Percentiles rank a stretch among this genome's conserved stretches.
These are phyloP conservation scores for Synergus umbraculus DNA, from an alignment of 2,888 invertebrate species.

Conservation along the genomic window DNA sequence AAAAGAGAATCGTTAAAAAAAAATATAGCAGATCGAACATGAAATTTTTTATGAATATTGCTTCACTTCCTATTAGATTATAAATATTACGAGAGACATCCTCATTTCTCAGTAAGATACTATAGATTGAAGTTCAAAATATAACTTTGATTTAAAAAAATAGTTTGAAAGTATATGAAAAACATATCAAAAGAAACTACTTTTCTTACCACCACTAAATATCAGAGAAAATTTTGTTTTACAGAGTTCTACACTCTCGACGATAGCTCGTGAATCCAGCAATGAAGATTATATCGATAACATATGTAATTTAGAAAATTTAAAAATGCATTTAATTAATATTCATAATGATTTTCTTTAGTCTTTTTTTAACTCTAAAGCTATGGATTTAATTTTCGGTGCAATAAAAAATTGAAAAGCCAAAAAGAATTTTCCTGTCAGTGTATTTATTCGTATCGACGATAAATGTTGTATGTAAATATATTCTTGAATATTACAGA, in stretches of 20 bases:
- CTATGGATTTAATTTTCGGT: not conserved
- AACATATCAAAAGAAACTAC: not conserved
- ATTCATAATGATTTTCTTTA: too few species aligned
- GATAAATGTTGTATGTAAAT: constrained; percentile 38
- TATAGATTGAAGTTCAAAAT: too few species aligned
- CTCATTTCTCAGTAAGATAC: too few species aligned
- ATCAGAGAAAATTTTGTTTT: not conserved
- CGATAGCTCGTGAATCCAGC: too few species aligned
- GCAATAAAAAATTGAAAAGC: not conserved
- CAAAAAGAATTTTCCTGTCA: not conserved
- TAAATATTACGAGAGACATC: too few species aligned
- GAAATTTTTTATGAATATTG: not conserved
- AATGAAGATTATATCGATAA: too few species aligned
- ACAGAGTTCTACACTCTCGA: too few species aligned
- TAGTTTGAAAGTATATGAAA: not conserved
- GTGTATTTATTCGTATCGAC: constrained; percentile 23
- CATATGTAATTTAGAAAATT: too few species aligned
- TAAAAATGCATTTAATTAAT: too few species aligned
- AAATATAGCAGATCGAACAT: not conserved
- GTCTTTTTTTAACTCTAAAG: too few species aligned
- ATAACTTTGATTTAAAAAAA: too few species aligned
- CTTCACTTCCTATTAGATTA: too few species aligned
- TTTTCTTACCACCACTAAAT: not conserved
- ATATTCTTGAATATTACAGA: constrained; percentile 33
- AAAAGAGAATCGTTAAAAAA: constrained; percentile 1